A percentile compares a stretch with the other conserved stretches of the same genome.
Conservation (phyloP, 2,888 invertebrate species). For the Drosophila prolongata region DNA sequence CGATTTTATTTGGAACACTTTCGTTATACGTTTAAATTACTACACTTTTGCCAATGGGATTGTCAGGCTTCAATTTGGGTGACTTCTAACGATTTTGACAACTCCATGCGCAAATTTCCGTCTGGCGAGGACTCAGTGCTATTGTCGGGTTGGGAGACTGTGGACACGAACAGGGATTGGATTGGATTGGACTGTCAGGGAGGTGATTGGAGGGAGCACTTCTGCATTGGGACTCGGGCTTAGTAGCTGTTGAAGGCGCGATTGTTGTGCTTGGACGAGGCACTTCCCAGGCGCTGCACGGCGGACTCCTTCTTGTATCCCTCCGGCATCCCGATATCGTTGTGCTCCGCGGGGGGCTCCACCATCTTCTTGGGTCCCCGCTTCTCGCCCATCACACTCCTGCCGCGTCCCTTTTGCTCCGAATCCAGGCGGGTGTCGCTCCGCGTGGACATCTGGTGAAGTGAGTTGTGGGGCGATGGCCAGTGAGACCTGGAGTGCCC, state of each 20-base stretch:
- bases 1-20: conserved; percentile 2
- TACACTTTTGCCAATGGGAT: neutral
- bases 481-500: too few species aligned
- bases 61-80: conserved; percentile 4
- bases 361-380: neutral
- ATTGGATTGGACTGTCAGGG: neutral
- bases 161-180: neutral
- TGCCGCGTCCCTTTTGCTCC: neutral
- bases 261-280: neutral
- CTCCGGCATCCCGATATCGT: conserved; percentile 4
- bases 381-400: conserved; percentile 12
- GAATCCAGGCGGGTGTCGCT: neutral
- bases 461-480: neutral
- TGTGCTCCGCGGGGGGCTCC: neutral
- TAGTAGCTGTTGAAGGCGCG: conserved; percentile 24
- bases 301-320: conserved; percentile 20
- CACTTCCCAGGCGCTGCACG: conserved; percentile 13
- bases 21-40: neutral
- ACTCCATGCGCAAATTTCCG: neutral
- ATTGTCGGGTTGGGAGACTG: neutral
- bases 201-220: neutral
- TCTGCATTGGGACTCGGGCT: neutral
- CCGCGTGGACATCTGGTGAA: neutral
- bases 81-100: conserved; percentile 11
- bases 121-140: neutral